A percentile compares a stretch with the other conserved stretches of the same genome.
These are phyloP conservation scores for Nipponia nippon DNA, from an alignment of 2,113 vertebrate species.

Conservation along the genomic window DNA sequence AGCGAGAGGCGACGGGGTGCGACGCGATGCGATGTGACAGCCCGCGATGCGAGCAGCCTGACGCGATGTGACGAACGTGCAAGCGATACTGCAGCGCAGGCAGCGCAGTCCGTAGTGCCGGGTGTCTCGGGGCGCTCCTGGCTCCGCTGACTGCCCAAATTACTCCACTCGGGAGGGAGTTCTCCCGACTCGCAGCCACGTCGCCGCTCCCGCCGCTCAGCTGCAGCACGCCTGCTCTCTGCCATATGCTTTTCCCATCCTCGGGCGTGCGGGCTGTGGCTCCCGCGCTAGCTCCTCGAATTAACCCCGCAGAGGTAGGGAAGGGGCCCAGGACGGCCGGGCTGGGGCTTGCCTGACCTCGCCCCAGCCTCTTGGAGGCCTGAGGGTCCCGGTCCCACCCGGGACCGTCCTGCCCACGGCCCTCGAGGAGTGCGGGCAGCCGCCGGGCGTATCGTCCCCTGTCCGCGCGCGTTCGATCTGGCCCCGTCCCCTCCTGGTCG, in stretches of 20 bases:
- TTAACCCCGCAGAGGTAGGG: neutral
- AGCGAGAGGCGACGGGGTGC: neutral
- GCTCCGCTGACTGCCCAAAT: conserved; percentile 4
- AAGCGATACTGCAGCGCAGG: conserved; percentile 22
- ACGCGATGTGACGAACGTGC: conserved; percentile 59
- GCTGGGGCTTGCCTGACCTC: neutral
- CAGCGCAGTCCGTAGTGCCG: neutral
- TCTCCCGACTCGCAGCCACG: neutral
- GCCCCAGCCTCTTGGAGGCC: neutral
- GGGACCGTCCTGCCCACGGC: accelerated
- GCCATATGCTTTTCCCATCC: neutral
- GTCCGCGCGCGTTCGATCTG: accelerated
- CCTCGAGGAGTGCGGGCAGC: accelerated
- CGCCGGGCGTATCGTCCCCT: accelerated
- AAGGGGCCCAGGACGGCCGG: accelerated
- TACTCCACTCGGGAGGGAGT: conserved; percentile 8
- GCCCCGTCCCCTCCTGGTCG: neutral
- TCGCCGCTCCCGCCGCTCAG: neutral
- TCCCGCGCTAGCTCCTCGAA: accelerated
- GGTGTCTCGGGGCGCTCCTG: neutral
- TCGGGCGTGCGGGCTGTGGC: neutral
- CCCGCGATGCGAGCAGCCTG: conserved; percentile 55
- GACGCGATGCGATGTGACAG: conserved; percentile 31
- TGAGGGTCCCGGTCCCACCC: neutral
- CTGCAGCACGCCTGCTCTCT: neutral